Conservation (phyloP, 2,888 invertebrate genomes). For the Drosophila pegasa region DNA sequence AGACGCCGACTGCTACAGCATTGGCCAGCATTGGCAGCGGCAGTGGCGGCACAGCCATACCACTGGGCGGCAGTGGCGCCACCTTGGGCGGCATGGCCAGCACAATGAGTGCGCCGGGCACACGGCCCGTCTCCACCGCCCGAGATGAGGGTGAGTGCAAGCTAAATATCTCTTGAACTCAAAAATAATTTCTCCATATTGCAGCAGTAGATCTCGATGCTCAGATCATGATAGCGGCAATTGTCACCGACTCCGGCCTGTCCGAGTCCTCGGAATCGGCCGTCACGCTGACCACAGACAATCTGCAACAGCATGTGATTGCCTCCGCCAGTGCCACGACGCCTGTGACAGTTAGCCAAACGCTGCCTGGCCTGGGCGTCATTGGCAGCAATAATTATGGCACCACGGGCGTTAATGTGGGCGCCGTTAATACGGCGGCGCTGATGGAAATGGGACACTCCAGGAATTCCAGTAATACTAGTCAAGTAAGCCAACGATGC, state of each 20-base stretch:
- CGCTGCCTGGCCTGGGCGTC: constrained; percentile 58
- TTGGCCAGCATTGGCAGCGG: constrained; percentile 73
- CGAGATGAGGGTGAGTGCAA: constrained; percentile 86
- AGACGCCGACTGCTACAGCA: constrained; percentile 81
- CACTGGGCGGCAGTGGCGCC: constrained; percentile 72
- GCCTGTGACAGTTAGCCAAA: constrained; percentile 47
- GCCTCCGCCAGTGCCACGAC: constrained; percentile 73
- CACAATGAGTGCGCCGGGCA: constrained; percentile 56
- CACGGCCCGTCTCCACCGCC: constrained; percentile 83
- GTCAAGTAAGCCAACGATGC: constrained; percentile 86
- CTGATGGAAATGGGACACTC: constrained; percentile 87
- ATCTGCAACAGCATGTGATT: constrained; percentile 73
- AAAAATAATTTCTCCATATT: not conserved
- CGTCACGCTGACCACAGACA: constrained; percentile 77
- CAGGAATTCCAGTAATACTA: constrained; percentile 91
- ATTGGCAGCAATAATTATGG: constrained; percentile 83
- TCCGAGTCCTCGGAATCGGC: constrained; percentile 84
- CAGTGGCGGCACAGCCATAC: constrained; percentile 67
- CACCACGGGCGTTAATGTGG: constrained; percentile 67
- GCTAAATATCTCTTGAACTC: not conserved
- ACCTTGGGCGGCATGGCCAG: constrained; percentile 69
- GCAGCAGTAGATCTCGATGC: constrained; percentile 68
- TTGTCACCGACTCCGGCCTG: constrained; percentile 84
- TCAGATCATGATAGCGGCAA: constrained; percentile 81
- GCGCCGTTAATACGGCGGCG: constrained; percentile 70